Evolutionary conservation across 2,113 vertebrate species (phyloP).

Genomic region (Fulmarus glacialis): DNA sequence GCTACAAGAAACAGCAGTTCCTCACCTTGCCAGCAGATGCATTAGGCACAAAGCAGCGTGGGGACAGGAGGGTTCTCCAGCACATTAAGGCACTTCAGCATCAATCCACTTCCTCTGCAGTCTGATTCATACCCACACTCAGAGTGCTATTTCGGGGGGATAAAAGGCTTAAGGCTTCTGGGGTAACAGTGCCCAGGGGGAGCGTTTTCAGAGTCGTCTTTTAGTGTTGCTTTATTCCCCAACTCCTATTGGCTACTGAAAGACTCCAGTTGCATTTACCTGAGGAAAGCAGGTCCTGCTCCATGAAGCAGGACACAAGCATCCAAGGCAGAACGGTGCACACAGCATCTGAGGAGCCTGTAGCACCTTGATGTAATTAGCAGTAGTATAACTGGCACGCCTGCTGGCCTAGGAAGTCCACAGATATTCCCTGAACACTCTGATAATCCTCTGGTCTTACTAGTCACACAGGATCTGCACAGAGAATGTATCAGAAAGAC

Average conservation of each 20-base stretch:
- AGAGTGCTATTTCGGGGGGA: background rate
- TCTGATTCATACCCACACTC: background rate
- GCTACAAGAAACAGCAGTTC: background rate
- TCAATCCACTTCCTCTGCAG: background rate
- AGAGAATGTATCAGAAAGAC: background rate
- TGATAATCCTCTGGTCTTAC: background rate
- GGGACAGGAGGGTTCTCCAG: background rate
- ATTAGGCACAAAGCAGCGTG: background rate
- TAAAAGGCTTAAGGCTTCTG: constrained; percentile 40
- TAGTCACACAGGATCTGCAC: background rate
- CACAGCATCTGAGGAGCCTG: background rate
- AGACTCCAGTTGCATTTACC: background rate
- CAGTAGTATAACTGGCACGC: background rate
- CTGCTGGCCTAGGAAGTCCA: background rate
- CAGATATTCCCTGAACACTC: background rate
- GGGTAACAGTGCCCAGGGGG: background rate
- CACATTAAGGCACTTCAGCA: constrained; percentile 57
- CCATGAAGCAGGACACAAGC: background rate
- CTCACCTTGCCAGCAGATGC: background rate
- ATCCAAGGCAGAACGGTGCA: background rate
- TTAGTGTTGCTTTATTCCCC: background rate
- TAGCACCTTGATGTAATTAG: background rate
- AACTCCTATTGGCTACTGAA: background rate
- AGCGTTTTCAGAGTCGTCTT: background rate
- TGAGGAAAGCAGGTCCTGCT: constrained; percentile 4